Evolutionary conservation across 2,797 vertebrate genomes (phyloP), one percentile per base, ranked within the genome.

Genomic region (Hafferia zeledoni): DNA sequence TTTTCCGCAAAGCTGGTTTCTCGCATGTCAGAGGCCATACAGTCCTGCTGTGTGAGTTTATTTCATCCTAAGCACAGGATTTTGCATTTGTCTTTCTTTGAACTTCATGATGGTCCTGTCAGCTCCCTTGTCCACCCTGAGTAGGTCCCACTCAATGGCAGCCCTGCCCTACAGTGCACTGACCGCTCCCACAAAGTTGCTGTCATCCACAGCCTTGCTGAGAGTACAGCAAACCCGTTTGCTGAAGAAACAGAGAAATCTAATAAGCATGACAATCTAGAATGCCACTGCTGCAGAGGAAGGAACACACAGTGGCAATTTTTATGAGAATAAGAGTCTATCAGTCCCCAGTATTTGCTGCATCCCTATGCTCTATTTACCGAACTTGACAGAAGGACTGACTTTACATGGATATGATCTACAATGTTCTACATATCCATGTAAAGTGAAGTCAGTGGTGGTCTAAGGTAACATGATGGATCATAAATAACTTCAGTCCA

Each of bases 401-500:
- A 89, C 56, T 89, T 82, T 52, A 84, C 43, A 76, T 37, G 31
- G 20, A 1, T 52, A 35, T 64, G 39, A 60, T 68, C 63, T 76
- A 80, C 44, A 35, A 35, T 57, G 39, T 64, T 68, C 63, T 76
- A 80, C 49, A 35, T 52, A 82, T 25, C 28, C 68, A 75, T 30
- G 64, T 63, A 53, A 93, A 91, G 28, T 84, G 33, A 93, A 85
- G 68, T 74, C 76, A 87, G 52, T 25, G 35, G 56, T 85, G 23
- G 60, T 53, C 87, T 87, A 93, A 89, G 64, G 77, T 71, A 87
- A 53, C 43, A 85, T 39, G 76, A 93, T 6, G 27, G 76, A 94
- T 44, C 71, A 69, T 55, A 94, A 93, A 93, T 75, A 88, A 94
- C 71, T 27, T 46, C 33, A 77, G 47, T 59, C 69, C 13, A 76